Evolutionary conservation across 2,797 vertebrate species (phyloP).

Genomic region (Atherinosoma microstoma): DNA sequence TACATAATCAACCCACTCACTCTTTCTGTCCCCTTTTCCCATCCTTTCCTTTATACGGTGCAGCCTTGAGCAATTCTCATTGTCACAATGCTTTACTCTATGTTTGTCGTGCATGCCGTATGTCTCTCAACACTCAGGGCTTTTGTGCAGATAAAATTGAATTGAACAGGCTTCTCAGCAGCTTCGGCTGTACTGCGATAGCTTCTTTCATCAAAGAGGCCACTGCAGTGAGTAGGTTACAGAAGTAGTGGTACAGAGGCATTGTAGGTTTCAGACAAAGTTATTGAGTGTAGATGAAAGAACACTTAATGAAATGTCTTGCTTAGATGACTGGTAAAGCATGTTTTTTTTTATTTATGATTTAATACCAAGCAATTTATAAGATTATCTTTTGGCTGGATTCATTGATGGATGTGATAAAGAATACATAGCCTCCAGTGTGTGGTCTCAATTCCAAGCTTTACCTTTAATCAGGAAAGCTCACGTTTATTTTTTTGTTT

Average conservation of each 20-base stretch:
- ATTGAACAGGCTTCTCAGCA: conserved; percentile 30
- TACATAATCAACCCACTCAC: conserved; percentile 49
- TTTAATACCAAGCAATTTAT: conserved; percentile 3
- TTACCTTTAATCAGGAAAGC: not conserved
- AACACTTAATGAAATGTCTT: conserved; percentile 19
- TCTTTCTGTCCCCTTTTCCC: not conserved
- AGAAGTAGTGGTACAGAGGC: conserved; percentile 8
- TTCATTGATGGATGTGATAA: not conserved
- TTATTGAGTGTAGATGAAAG: conserved; percentile 32
- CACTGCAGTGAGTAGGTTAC: not conserved
- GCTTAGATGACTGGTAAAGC: conserved; percentile 17
- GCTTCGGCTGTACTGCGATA: conserved; percentile 16
- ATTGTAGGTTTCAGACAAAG: conserved; percentile 27
- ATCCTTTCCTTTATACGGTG: conserved; percentile 18
- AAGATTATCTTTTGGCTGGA: conserved; percentile 4
- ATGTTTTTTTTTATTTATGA: not conserved
- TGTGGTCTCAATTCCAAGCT: not conserved
- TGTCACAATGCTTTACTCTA: conserved; percentile 57
- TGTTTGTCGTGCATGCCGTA: conserved; percentile 42
- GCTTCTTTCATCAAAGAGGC: conserved; percentile 24
- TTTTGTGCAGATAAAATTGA: conserved; percentile 26
- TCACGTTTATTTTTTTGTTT: not conserved
- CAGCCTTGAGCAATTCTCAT: conserved; percentile 47
- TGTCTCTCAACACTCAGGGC: conserved; percentile 22
- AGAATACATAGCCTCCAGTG: not conserved